Base-by-base conservation (phyloP, 2,113 vertebrate species). In the Neoarius graeffei region DNA sequence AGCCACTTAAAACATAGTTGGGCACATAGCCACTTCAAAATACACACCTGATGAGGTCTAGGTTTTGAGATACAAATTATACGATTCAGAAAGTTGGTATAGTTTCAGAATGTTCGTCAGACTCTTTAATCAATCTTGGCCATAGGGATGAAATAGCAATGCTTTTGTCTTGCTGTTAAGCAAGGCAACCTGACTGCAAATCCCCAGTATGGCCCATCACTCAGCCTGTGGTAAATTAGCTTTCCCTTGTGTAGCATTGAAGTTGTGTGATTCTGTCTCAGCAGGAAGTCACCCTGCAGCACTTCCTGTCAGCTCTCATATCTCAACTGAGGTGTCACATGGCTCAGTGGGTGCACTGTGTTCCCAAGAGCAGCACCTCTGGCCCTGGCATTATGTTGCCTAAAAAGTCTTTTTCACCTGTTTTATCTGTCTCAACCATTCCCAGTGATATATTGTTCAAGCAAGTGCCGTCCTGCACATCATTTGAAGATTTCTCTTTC, bases 251-350 rank as follows among this genome's bases (percentile, higher is more conserved):
- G 94, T 93, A 93, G 93, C 91, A 91, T 94, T 88, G 86, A 82
- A 92, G 92, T 92, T 92, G 92, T 93, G 91, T 91, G 91, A 92
- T 87, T 86, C 67, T 54, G 85, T 86, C 90, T 85, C 83, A 27
- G 79, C 85, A 88, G 87, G 90, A 89, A 87, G 87, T 89, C 83
- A 60, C 90, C 89, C 89, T 54, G 64, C 81, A 91, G 90, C 89
- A 87, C 87, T 85, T 90, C 92, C 93, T 93, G 94, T 95, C 95
- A 94, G 93, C 90, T 93, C 86, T 88, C 88, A 93, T 95, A 92
- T 92, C 91, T 83, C 89, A 73, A 86, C 83, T 30, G 62, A 88
- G 9, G 92, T 92, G 93, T 94, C 92, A 93, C 91, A 88, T 83
- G 84, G 91, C 81, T 86, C 66, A 54, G 64, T 81, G 89, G 82